Percentiles rank a stretch among this genome's conserved stretches.
phyloP scores from a whole-genome alignment of 2,113 vertebrate genomes.

The Gobio gobio region DNA sequence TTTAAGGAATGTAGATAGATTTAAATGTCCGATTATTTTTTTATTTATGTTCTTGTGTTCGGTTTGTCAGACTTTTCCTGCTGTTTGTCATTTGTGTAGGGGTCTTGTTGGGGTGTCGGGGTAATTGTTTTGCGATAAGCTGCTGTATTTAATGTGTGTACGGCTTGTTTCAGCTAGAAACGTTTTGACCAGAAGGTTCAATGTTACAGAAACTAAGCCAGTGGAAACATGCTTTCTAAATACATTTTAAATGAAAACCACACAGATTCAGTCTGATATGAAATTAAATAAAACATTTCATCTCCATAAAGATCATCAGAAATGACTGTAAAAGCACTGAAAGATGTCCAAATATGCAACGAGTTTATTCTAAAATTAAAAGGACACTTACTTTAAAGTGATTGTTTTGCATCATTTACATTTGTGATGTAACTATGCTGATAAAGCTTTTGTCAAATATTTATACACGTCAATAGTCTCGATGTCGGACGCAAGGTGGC shows the following conservation, averaged over 20 bases:
- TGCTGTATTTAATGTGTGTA: slow-evolving; percentile 60
- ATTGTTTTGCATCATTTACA: no score
- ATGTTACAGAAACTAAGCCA: slow-evolving; percentile 37
- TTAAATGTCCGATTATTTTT: not conserved
- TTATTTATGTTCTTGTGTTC: slow-evolving; percentile 41
- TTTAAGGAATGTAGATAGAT: slow-evolving; percentile 49
- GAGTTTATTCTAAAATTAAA: not conserved
- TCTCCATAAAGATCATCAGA: slow-evolving; percentile 2
- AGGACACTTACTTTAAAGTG: not conserved
- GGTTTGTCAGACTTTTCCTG: slow-evolving; percentile 33
- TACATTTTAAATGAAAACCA: not conserved
- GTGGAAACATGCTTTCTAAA: not conserved
- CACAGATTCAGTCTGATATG: not conserved
- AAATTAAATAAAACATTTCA: not conserved
- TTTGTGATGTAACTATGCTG: not conserved
- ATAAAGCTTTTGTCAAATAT: not conserved
- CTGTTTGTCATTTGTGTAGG: slow-evolving; percentile 3
- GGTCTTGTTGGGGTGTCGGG: slow-evolving; percentile 54
- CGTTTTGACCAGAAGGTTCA: not conserved
- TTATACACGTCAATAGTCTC: not conserved
- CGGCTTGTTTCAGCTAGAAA: not conserved
- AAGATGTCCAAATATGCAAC: not conserved
- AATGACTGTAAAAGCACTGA: slow-evolving; percentile 21
- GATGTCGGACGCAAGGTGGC: not conserved
- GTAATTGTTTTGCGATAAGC: slow-evolving; percentile 44